Conservation (phyloP, 2,888 invertebrate genomes). For the Macrophya annulata region DNA sequence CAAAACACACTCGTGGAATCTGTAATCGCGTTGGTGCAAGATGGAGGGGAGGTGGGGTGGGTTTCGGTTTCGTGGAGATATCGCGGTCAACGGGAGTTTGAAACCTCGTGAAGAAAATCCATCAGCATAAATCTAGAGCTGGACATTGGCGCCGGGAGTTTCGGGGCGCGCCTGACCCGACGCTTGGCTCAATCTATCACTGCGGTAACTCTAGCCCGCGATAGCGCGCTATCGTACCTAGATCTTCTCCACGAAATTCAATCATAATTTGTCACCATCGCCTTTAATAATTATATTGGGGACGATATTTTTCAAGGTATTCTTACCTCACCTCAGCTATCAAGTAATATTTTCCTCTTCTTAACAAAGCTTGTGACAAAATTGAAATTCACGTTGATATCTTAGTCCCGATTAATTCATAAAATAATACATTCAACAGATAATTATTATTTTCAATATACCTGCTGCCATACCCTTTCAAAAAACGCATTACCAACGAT, state of each 20-base stretch:
- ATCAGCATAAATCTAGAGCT: constrained; percentile 57
- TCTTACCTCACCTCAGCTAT: not conserved
- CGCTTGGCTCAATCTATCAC: constrained; percentile 52
- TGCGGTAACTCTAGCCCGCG: constrained; percentile 43
- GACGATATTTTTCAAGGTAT: constrained; percentile 31
- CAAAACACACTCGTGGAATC: constrained; percentile 52
- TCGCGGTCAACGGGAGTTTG: constrained; percentile 55
- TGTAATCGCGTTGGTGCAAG: constrained; percentile 36
- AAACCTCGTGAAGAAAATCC: constrained; percentile 56
- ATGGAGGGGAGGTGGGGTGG: not conserved
- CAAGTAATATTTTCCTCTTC: not conserved
- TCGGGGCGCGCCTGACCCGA: constrained; percentile 52
- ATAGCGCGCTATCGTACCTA: constrained; percentile 44
- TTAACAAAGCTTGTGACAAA: not conserved
- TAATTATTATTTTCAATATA: not conserved
- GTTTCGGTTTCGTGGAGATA: constrained; percentile 39
- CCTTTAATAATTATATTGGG: constrained; percentile 34
- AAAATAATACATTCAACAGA: not conserved
- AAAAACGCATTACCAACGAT: not conserved
- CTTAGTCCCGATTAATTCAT: not conserved
- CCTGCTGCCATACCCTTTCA: not conserved
- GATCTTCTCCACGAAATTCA: constrained; percentile 49
- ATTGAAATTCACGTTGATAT: not conserved
- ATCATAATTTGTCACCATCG: constrained; percentile 51
- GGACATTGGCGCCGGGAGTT: constrained; percentile 55